These are phyloP conservation scores for Hoplodrina ambigua DNA, from an alignment of 2,888 invertebrate species.

Conservation along the genomic window DNA sequence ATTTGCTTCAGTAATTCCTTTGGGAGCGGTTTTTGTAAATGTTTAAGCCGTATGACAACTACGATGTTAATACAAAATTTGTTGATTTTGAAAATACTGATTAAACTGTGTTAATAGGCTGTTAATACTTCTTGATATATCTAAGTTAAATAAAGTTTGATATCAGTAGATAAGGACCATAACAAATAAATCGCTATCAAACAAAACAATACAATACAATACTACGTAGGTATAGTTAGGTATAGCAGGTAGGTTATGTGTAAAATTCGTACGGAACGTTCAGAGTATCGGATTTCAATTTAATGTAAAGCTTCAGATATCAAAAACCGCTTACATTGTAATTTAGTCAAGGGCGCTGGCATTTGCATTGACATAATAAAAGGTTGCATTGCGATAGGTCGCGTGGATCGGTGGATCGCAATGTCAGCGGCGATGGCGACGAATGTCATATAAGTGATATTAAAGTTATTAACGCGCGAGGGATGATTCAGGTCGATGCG, in stretches of 20 bases:
- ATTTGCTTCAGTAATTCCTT: constrained; percentile 14
- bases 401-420: constrained; percentile 24
- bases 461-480: constrained; percentile 74
- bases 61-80: constrained; percentile 4
- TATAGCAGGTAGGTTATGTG: not conserved
- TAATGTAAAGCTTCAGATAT: constrained; percentile 50
- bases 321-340: constrained; percentile 34
- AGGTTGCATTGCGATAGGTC: constrained; percentile 61
- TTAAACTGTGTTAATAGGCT: constrained; percentile 50
- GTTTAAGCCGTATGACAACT: not conserved
- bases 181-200: constrained; percentile 54
- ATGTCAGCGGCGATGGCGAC: constrained; percentile 24
- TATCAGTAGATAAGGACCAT: constrained; percentile 53
- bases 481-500: constrained; percentile 86
- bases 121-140: constrained; percentile 40
- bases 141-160: constrained; percentile 46
- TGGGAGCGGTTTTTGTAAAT: constrained; percentile 11
- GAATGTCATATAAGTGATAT: constrained; percentile 47
- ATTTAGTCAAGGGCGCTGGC: constrained; percentile 62
- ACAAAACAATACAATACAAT: constrained; percentile 44
- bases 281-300: constrained; percentile 36
- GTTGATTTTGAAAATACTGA: constrained; percentile 31
- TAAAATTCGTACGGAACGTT: constrained; percentile 4
- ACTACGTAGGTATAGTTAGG: not conserved
- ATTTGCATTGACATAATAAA: constrained; percentile 58